Evolutionary conservation across 2,888 invertebrate genomes (phyloP).

Genomic region (Lypha dubia): DNA sequence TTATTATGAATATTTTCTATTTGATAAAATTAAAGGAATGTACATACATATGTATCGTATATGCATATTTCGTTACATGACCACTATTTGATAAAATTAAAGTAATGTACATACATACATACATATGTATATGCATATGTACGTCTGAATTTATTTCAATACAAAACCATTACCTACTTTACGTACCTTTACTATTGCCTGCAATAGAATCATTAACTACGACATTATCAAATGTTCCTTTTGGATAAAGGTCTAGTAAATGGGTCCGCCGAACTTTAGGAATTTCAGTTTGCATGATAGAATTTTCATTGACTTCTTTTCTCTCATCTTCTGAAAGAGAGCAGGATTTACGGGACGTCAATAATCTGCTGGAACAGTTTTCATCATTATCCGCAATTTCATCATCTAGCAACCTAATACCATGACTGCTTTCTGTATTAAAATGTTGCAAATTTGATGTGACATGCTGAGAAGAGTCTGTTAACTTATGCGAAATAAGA

Average conservation of each 20-base stretch:
- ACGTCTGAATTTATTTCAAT: no score
- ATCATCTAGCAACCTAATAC: slow-evolving; percentile 7
- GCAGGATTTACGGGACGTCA: not conserved
- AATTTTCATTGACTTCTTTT: not conserved
- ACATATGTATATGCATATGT: no score
- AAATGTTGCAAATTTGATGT: slow-evolving; percentile 32
- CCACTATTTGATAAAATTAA: not conserved
- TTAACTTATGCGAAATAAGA: not conserved
- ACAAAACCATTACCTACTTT: not conserved
- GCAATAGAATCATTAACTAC: slow-evolving; percentile 44
- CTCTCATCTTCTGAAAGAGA: not conserved
- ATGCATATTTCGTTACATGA: no score
- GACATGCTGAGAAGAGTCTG: not conserved
- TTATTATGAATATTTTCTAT: not conserved
- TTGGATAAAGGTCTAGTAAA: slow-evolving; percentile 85
- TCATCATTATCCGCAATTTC: not conserved
- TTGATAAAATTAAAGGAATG: not conserved
- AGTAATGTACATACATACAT: not conserved
- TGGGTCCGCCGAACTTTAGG: slow-evolving; percentile 83
- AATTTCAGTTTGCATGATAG: slow-evolving; percentile 64
- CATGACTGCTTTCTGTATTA: slow-evolving; percentile 68
- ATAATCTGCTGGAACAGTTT: not conserved
- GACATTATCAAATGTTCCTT: slow-evolving; percentile 75
- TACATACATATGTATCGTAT: not conserved
- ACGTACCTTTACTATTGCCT: slow-evolving; percentile 75